A percentile compares a stretch with the other conserved stretches of the same genome.
Conservation (phyloP, 2,888 invertebrate genomes). For the Lacanobia oleracea region DNA sequence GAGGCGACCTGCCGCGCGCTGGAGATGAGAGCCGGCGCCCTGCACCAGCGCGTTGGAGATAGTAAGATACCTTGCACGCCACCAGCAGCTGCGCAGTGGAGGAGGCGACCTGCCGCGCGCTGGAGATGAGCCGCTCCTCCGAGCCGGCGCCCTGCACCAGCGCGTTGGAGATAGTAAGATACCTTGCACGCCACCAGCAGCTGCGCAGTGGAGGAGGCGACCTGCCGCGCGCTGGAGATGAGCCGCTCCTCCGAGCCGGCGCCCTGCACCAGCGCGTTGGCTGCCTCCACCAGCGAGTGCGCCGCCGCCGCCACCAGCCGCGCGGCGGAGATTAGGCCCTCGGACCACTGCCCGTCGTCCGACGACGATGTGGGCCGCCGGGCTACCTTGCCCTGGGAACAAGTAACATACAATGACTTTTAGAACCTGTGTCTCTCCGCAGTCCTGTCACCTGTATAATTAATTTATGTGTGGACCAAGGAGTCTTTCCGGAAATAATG, state of each 20-base stretch:
- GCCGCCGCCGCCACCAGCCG: slow-evolving; percentile 99
- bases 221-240: slow-evolving; percentile 98
- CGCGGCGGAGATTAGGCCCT: slow-evolving; percentile 98
- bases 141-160: too few species aligned
- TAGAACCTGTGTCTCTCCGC: background rate
- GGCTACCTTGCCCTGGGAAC: slow-evolving; percentile 94
- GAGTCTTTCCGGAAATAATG: too few species aligned
- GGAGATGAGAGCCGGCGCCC: too few species aligned
- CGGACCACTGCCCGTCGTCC: slow-evolving; percentile 99
- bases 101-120: too few species aligned
- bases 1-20: too few species aligned
- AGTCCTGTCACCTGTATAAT: too few species aligned
- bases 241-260: slow-evolving; percentile 98
- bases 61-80: too few species aligned
- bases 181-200: slow-evolving; percentile 99
- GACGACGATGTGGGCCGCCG: slow-evolving; percentile 95
- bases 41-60: too few species aligned
- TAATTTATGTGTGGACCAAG: too few species aligned
- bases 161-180: background rate
- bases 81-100: too few species aligned
- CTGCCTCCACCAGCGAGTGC: slow-evolving; percentile 99
- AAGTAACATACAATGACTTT: background rate
- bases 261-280: slow-evolving; percentile 98
- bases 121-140: too few species aligned
- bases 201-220: slow-evolving; percentile 99